phyloP scores from a whole-genome alignment of 2,797 vertebrate genomes.

The Aselliscus stoliczkanus region DNA sequence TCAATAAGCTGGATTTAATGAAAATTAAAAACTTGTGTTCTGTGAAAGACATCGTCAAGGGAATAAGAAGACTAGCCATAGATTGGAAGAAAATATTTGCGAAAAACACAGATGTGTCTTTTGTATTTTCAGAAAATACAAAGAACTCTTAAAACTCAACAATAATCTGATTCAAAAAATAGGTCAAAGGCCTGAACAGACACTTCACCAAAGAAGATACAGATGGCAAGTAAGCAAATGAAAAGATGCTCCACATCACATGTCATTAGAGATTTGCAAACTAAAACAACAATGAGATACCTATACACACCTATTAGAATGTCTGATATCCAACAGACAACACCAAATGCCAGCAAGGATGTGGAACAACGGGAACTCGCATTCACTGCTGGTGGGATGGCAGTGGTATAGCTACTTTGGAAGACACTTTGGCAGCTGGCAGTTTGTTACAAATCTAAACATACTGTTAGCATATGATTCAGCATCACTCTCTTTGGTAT shows the following conservation, averaged over 20 bases:
- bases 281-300: not conserved
- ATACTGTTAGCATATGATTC: not conserved
- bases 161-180: not conserved
- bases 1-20: not conserved
- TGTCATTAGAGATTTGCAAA: not conserved
- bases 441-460: not conserved
- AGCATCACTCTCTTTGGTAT: not conserved
- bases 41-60: not conserved
- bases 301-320: not conserved
- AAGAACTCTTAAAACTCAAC: not conserved
- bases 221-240: not conserved
- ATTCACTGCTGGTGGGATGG: not conserved
- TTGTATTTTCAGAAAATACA: not conserved
- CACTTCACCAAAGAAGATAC: not conserved
- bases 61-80: not conserved
- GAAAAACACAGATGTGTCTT: not conserved
- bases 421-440: not conserved
- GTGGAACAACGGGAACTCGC: not conserved
- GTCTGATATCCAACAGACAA: not conserved
- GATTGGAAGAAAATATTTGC: not conserved
- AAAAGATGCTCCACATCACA: not conserved
- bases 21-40: not conserved
- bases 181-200: not conserved
- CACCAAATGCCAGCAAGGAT: not conserved
- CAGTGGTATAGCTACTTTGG: not conserved